Base-by-base conservation (phyloP, 2,797 vertebrate genomes). In the Acrossocheilus wenchowensis region DNA sequence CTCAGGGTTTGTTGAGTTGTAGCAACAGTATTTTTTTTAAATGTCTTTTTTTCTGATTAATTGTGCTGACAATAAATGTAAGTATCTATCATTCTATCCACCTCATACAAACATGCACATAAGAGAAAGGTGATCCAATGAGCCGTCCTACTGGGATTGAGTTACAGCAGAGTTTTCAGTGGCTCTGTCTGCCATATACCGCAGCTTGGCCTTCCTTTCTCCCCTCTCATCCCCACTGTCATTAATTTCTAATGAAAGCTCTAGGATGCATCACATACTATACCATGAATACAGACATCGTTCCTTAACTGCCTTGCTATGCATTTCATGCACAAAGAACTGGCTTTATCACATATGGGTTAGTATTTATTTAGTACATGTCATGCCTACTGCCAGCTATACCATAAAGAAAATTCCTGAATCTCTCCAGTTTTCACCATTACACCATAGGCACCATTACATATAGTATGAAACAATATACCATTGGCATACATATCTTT, bases 191-290 rank as follows among this genome's bases (percentile, higher is more conserved):
- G 88, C 83, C 81, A 66, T 87, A 82, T 88, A 83, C 82, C 68
- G 34, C 64, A 72, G 73, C 48, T 68, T 72, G 84, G 89, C 89
- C 77, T 83, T 85, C 69, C 85, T 75, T 84, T 85, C 60, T 8
- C 48, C 7, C 89, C 85, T 84, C 60, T 60, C 86, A 81, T 82
- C 34, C 52, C 78, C 77, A 75, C 80, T 7, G 71, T 91, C 89
- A 91, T 93, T 86, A 90, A 92, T 90, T 93, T 91, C 64, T 84
- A 88, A 93, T 90, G 88, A 92, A 92, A 82, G 62, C 62, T 86
- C 66, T 84, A 78, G 86, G 54, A 69, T 21, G 73, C 50, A 66
- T 57, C 81, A 43, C 41, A 45, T 72, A 72, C 21, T 72, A 43
- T 72, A 41, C 39, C 11, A 43, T 23, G 11, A 72, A 72, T 43